Evolutionary conservation across 2,797 vertebrate species (phyloP).

Genomic region (Scyliorhinus canicula): DNA sequence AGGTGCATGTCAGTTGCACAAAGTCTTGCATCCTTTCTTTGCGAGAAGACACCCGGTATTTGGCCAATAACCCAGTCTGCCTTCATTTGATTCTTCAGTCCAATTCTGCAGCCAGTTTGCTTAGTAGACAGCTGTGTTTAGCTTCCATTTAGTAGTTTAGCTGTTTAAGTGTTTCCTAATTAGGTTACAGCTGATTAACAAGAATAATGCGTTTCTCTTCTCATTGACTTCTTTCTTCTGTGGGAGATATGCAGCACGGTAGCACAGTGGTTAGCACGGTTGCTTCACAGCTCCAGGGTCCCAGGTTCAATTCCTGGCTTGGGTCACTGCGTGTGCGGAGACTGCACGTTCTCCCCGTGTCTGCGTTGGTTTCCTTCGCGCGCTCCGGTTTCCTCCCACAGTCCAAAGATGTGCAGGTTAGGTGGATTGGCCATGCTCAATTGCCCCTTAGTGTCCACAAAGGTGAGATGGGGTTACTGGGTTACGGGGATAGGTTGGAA

Average conservation of each 20-base stretch:
- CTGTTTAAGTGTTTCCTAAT: background rate
- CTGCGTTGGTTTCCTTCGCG: no score
- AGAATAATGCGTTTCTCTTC: background rate
- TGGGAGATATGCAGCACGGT: background rate
- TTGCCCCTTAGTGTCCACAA: no score
- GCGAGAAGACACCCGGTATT: background rate
- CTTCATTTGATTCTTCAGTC: background rate
- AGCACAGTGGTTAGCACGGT: no score
- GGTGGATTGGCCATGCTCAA: no score
- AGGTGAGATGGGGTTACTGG: no score
- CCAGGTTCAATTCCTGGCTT: no score
- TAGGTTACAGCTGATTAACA: constrained; percentile 16
- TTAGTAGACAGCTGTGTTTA: background rate
- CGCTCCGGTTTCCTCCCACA: no score
- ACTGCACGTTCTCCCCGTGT: no score
- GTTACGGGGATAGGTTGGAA: no score
- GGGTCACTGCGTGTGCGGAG: no score
- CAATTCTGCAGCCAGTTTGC: background rate
- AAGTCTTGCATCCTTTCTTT: background rate
- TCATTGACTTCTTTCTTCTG: background rate
- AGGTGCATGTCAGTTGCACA: background rate
- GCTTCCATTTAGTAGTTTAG: background rate
- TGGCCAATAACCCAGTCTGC: background rate
- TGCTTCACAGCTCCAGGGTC: no score
- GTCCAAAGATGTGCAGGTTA: no score